Percentiles rank a stretch among this genome's conserved stretches.
Conservation (phyloP, 1,140 invertebrate genomes). For the Steinernema khuongi region DNA sequence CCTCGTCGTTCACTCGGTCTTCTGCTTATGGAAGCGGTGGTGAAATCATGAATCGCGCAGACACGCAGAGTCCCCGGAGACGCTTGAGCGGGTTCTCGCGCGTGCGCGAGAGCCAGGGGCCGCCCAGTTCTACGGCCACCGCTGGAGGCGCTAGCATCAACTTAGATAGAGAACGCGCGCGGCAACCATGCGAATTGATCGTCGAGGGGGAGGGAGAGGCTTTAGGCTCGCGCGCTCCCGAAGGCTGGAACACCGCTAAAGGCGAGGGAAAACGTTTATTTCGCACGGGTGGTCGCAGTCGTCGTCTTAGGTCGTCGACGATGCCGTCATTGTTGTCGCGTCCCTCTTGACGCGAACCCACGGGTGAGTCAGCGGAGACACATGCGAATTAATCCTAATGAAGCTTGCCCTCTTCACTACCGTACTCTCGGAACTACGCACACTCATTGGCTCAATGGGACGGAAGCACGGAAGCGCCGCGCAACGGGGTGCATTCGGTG, state of each 20-base stretch:
- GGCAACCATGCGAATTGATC: not conserved
- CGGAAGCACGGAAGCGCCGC: no score
- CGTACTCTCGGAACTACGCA: not conserved
- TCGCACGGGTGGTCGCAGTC: constrained; percentile 10
- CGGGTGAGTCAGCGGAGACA: not conserved
- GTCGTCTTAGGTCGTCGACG: not conserved
- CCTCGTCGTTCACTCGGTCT: not conserved
- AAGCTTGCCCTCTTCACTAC: constrained; percentile 1
- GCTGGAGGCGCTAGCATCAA: constrained; percentile 10
- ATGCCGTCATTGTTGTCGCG: not conserved
- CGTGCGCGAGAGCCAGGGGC: not conserved
- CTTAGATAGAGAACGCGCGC: constrained; percentile 10
- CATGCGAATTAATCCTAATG: not conserved
- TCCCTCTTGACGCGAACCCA: constrained; percentile 2
- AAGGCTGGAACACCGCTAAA: not conserved
- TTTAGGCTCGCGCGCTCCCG: constrained; percentile 13
- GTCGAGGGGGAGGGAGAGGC: not conserved
- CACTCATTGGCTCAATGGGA: no score
- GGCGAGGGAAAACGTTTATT: not conserved
- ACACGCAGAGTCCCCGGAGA: constrained; percentile 16
- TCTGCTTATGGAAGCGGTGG: constrained; percentile 14
- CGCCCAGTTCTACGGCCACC: not conserved
- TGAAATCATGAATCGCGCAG: constrained; percentile 16
- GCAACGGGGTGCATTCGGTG: no score
- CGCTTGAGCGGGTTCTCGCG: constrained; percentile 13